Evolutionary conservation across 2,888 invertebrate genomes (phyloP).

Genomic region (Chironomus riparius): DNA sequence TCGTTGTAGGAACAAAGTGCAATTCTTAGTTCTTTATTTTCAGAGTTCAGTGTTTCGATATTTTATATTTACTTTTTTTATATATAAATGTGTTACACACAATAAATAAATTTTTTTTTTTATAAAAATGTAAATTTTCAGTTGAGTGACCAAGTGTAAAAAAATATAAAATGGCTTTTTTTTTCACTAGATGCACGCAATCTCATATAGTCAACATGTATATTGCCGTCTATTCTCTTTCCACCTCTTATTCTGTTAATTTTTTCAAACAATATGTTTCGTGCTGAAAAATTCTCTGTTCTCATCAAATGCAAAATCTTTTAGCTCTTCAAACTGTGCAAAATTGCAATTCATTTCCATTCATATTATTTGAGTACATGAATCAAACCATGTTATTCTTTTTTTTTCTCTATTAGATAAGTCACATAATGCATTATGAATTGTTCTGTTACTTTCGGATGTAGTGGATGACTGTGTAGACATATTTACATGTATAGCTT

Average conservation of each 20-base stretch:
- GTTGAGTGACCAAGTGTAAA: conserved; percentile 27
- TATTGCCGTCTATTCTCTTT: neutral
- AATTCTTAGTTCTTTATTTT: neutral
- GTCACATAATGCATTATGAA: neutral
- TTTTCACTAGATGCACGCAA: conserved; percentile 21
- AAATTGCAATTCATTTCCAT: neutral
- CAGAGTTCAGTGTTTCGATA: neutral
- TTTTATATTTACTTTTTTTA: conserved; percentile 20
- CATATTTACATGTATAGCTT: neutral
- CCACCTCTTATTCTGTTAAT: neutral
- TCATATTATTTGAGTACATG: neutral
- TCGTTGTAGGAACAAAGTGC: neutral
- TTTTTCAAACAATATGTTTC: conserved; percentile 20
- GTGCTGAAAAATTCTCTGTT: conserved; percentile 22
- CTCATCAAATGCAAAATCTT: neutral
- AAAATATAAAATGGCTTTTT: conserved; percentile 25
- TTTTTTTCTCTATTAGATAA: neutral
- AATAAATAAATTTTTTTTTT: conserved; percentile 15
- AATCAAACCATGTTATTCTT: neutral
- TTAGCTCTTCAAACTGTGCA: neutral
- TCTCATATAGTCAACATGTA: conserved; percentile 8
- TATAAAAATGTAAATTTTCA: conserved; percentile 24
- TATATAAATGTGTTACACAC: conserved; percentile 20
- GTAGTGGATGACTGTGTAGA: neutral
- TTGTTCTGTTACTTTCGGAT: neutral